Conservation (phyloP, 2,797 vertebrate species). For the Oophaga sylvatica region DNA sequence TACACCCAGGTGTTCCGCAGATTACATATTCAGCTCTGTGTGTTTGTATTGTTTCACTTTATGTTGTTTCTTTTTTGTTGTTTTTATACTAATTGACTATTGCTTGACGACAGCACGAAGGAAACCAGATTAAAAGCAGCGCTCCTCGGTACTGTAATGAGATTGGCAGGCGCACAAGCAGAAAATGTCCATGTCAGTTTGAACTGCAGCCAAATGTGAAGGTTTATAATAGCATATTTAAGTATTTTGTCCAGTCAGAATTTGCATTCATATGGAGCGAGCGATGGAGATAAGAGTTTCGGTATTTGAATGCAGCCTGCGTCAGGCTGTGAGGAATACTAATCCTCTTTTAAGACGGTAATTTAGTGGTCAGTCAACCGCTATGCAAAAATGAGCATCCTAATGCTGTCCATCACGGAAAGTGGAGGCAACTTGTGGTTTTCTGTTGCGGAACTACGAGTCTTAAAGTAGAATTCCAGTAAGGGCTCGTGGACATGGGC, state of each 20-base stretch:
- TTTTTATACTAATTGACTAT: slow-evolving; percentile 64
- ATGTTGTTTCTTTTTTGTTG: slow-evolving; percentile 63
- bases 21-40: slow-evolving; percentile 68
- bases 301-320: slow-evolving; percentile 55
- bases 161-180: slow-evolving; percentile 66
- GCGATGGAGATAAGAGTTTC: slow-evolving; percentile 63
- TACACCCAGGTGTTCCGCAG: slow-evolving; percentile 67
- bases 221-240: slow-evolving; percentile 66
- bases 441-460: background rate
- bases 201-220: slow-evolving; percentile 60
- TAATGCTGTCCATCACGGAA: slow-evolving; percentile 12
- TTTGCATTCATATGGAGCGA: slow-evolving; percentile 62
- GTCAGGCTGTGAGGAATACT: slow-evolving; percentile 48
- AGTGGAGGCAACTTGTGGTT: background rate
- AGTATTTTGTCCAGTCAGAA: slow-evolving; percentile 63
- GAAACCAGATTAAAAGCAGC: slow-evolving; percentile 61
- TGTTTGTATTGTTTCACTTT: slow-evolving; percentile 66
- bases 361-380: slow-evolving; percentile 64
- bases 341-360: slow-evolving; percentile 61
- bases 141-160: slow-evolving; percentile 62
- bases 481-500: too few relatives aligned
- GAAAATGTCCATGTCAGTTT: slow-evolving; percentile 65
- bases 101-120: slow-evolving; percentile 43
- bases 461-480: too few relatives aligned
- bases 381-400: slow-evolving; percentile 61